Evolutionary conservation across 2,113 vertebrate genomes (phyloP).

Genomic region (Seriola dumerili): DNA sequence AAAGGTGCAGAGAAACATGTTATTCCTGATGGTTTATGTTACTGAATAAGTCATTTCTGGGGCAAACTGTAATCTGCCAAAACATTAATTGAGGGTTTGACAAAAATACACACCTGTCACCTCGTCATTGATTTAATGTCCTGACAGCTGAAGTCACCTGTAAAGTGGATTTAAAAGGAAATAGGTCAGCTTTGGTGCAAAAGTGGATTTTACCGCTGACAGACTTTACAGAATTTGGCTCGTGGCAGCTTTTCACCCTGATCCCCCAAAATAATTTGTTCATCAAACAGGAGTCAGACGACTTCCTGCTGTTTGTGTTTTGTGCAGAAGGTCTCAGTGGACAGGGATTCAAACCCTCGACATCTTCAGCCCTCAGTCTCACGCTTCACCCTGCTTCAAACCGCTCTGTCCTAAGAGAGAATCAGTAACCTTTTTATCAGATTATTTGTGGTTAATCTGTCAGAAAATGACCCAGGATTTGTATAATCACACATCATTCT

Average conservation of each 20-base stretch:
- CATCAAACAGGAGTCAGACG: background rate
- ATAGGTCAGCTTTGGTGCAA: slow-evolving; percentile 23
- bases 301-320: background rate
- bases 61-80: background rate
- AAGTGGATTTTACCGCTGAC: slow-evolving; percentile 38
- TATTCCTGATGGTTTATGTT: background rate
- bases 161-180: slow-evolving; percentile 45
- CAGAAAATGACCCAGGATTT: slow-evolving; percentile 44
- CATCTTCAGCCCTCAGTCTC: background rate
- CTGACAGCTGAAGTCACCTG: slow-evolving; percentile 18
- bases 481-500: slow-evolving; percentile 62
- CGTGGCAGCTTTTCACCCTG: background rate
- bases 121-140: background rate
- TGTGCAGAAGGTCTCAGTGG: background rate
- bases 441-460: slow-evolving; percentile 62
- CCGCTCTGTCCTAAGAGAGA: background rate
- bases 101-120: slow-evolving; percentile 22
- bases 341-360: background rate
- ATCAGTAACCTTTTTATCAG: slow-evolving; percentile 43
- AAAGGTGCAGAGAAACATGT: background rate
- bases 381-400: background rate
- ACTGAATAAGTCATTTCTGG: background rate
- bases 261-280: slow-evolving; percentile 14
- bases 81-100: background rate
- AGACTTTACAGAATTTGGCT: slow-evolving; percentile 35